Evolutionary conservation across 2,113 vertebrate genomes (phyloP).

Genomic region (Chloroceryle aenea): DNA sequence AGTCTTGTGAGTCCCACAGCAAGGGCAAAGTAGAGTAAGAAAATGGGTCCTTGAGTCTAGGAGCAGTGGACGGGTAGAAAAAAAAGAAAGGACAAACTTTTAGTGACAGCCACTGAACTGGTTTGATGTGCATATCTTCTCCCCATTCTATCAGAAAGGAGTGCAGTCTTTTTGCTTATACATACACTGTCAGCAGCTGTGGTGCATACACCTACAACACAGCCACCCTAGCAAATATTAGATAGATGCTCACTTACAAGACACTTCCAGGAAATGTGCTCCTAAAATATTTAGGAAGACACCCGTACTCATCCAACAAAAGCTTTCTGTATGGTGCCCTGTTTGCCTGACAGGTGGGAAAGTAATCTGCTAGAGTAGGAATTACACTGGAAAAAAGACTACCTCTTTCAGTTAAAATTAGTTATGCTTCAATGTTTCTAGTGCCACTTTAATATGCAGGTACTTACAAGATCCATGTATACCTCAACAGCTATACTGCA

Average conservation of each 20-base stretch:
- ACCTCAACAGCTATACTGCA: neutral
- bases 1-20: neutral
- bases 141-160: neutral
- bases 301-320: neutral
- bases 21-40: neutral
- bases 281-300: neutral
- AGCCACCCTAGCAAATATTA: neutral
- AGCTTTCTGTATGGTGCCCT: neutral
- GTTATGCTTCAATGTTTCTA: neutral
- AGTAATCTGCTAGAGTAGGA: neutral
- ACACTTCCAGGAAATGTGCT: neutral
- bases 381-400: neutral
- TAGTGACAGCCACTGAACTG: neutral
- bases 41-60: neutral
- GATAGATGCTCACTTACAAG: neutral
- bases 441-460: neutral
- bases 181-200: neutral
- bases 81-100: neutral
- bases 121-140: neutral
- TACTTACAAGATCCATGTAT: neutral
- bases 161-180: neutral
- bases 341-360: neutral
- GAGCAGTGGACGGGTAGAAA: neutral
- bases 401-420: neutral
- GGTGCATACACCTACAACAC: neutral